A percentile compares a stretch with the other conserved stretches of the same genome.
These are phyloP conservation scores for Sylvilagus bachmani DNA, from an alignment of 2,113 vertebrate genomes.

Conservation along the genomic window DNA sequence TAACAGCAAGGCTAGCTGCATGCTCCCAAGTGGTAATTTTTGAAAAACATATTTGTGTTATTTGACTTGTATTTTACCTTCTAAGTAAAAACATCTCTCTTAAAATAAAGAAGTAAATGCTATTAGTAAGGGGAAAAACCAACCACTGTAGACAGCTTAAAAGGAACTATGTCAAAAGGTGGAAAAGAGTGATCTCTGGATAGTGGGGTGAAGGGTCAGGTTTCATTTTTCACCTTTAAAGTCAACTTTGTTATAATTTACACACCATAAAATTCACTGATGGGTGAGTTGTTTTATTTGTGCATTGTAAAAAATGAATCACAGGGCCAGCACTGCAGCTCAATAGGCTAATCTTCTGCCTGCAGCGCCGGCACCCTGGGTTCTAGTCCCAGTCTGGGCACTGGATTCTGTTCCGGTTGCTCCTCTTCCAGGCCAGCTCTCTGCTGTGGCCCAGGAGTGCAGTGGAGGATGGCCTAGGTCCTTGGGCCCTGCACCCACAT, in stretches of 20 bases:
- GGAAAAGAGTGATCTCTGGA: background rate
- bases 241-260: background rate
- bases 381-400: no score
- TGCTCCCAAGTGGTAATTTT: background rate
- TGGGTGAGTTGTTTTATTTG: background rate
- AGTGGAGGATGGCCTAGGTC: no score
- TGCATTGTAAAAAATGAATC: background rate
- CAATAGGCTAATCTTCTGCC: no score
- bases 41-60: background rate
- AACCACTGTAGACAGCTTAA: background rate
- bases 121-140: background rate
- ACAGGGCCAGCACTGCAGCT: no score
- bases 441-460: no score
- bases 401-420: no score
- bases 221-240: background rate
- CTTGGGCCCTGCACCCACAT: no score
- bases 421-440: no score
- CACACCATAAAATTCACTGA: background rate
- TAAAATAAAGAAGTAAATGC: background rate
- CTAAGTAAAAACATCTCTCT: background rate
- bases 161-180: background rate
- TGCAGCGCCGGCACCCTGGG: no score
- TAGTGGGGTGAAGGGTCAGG: background rate
- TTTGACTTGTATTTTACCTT: background rate
- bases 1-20: no score